These are phyloP conservation scores for Phlogophora meticulosa DNA, from an alignment of 2,888 invertebrate species.

Conservation along the genomic window DNA sequence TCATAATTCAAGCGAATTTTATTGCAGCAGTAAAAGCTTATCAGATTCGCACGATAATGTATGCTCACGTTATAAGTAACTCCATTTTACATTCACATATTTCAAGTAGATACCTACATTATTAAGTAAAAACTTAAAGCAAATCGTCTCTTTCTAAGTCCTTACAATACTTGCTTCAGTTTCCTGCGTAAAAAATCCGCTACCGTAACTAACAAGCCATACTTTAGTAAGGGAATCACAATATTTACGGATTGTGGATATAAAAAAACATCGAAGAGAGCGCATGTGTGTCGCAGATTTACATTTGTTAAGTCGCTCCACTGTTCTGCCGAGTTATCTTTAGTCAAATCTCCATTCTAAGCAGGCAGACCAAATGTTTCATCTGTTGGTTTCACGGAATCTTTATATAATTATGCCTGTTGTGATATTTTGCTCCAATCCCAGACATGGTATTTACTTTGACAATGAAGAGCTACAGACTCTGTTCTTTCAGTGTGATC, in stretches of 20 bases:
- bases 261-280: constrained; percentile 72
- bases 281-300: constrained; percentile 81
- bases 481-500: background rate
- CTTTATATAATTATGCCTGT: constrained; percentile 4
- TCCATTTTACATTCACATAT: background rate
- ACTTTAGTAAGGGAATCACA: constrained; percentile 74
- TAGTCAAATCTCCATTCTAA: constrained; percentile 57
- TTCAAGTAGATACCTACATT: no score
- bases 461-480: background rate
- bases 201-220: constrained; percentile 57
- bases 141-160: background rate
- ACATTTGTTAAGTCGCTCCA: constrained; percentile 43
- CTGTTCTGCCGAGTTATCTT: constrained; percentile 52
- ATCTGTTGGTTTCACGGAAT: constrained; percentile 1
- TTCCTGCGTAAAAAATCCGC: constrained; percentile 27
- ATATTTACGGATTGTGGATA: constrained; percentile 74
- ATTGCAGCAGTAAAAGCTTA: constrained; percentile 34
- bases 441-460: background rate
- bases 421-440: constrained; percentile 4
- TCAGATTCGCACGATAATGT: constrained; percentile 32
- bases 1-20: constrained; percentile 24
- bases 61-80: background rate
- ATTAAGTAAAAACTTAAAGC: background rate
- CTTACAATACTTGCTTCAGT: background rate
- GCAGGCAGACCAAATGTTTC: constrained; percentile 47